phyloP scores from a whole-genome alignment of 2,113 vertebrate species.

The Elgaria multicarinata region DNA sequence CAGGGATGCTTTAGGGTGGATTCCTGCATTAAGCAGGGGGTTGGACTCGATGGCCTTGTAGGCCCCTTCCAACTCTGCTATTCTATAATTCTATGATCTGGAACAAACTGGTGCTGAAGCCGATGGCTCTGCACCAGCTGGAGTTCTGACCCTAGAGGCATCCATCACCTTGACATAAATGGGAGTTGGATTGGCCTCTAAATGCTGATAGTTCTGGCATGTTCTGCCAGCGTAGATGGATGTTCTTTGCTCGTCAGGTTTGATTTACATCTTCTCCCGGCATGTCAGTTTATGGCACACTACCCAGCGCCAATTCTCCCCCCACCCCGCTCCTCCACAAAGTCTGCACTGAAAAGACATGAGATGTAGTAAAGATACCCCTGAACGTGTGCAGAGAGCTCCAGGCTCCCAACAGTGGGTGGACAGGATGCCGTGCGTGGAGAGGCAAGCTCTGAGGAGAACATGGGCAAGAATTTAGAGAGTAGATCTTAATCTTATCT shows the following conservation, averaged over 20 bases:
- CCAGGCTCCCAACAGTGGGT: slow-evolving; percentile 28
- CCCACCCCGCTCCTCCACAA: slow-evolving; percentile 39
- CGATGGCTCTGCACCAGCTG: neutral
- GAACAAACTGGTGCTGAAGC: neutral
- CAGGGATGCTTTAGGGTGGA: too few species aligned
- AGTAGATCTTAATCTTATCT: slow-evolving; percentile 71
- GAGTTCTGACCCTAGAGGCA: neutral
- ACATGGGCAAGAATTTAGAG: slow-evolving; percentile 65
- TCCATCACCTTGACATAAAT: neutral
- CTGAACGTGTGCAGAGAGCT: slow-evolving; percentile 54
- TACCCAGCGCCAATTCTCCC: slow-evolving; percentile 33
- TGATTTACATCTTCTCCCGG: slow-evolving; percentile 52
- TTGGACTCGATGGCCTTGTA: too few species aligned
- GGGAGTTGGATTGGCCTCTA: slow-evolving; percentile 28
- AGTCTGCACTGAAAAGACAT: slow-evolving; percentile 12
- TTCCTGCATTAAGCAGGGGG: too few species aligned
- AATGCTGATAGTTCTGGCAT: slow-evolving; percentile 20
- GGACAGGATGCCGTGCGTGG: too few species aligned
- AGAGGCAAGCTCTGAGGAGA: neutral
- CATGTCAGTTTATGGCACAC: slow-evolving; percentile 37
- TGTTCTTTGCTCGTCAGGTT: neutral
- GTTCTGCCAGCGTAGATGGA: slow-evolving; percentile 12
- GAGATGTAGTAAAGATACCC: slow-evolving; percentile 67
- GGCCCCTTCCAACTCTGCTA: too few species aligned
- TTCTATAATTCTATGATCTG: neutral